Evolutionary conservation across 2,797 vertebrate genomes (phyloP).

Genomic region (Sparidentex hasta): DNA sequence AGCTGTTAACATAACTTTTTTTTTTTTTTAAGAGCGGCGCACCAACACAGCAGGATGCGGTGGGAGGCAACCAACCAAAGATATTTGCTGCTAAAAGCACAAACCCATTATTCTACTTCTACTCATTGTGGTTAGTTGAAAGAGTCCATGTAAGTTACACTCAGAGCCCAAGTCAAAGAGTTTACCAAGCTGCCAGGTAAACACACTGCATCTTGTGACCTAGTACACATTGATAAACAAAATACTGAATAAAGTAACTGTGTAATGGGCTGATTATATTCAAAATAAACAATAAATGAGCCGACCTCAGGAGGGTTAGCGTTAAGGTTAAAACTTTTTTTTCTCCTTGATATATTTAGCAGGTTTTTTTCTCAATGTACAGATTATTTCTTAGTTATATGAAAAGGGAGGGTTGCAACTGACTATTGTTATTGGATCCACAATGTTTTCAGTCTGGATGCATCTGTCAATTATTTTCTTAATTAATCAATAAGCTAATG

Average conservation of each 20-base stretch:
- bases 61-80: slow-evolving; percentile 15
- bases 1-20: slow-evolving; percentile 14
- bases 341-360: background rate
- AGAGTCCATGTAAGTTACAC: background rate
- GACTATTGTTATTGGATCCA: too few species aligned
- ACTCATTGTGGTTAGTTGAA: background rate
- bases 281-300: background rate
- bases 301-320: background rate
- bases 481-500: too few species aligned
- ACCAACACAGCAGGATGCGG: slow-evolving; percentile 10
- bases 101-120: background rate
- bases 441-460: too few species aligned
- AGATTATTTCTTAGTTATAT: background rate
- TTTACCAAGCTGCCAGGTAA: background rate
- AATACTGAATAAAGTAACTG: background rate
- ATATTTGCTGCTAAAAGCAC: slow-evolving; percentile 16
- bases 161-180: too few species aligned
- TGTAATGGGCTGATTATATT: background rate
- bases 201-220: background rate
- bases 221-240: background rate
- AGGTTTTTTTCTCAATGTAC: background rate
- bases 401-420: background rate
- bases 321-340: too few species aligned
- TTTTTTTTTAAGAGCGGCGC: background rate
- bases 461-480: too few species aligned